phyloP scores from a whole-genome alignment of 2,888 invertebrate species.

The Dasysyrphus albostriatus region DNA sequence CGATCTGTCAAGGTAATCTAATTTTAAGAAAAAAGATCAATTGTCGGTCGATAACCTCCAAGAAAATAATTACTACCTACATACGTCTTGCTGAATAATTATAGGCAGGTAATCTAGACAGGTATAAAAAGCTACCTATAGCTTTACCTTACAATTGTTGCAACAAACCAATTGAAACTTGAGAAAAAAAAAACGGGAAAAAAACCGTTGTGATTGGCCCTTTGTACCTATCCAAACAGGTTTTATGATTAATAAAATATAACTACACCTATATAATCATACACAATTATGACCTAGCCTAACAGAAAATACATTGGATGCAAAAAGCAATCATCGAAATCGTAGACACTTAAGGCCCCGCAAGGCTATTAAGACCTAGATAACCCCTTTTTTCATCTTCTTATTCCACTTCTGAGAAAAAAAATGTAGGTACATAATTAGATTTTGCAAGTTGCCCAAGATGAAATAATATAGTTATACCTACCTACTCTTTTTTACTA shows the following conservation, averaged over 20 bases:
- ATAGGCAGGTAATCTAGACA: too few relatives aligned
- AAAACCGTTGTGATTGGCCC: not conserved
- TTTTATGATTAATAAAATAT: not conserved
- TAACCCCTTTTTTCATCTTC: not conserved
- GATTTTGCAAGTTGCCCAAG: slow-evolving; percentile 1
- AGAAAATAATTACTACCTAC: slow-evolving; percentile 13
- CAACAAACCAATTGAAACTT: not conserved
- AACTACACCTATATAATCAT: not conserved
- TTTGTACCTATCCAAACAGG: slow-evolving; percentile 3
- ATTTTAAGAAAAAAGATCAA: not conserved
- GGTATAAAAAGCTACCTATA: too few relatives aligned
- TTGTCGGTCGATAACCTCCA: slow-evolving; percentile 22
- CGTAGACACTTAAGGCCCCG: not conserved
- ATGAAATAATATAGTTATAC: not conserved
- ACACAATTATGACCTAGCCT: slow-evolving; percentile 19
- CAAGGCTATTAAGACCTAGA: slow-evolving; percentile 16
- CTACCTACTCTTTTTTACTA: not conserved
- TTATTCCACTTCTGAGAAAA: too few relatives aligned
- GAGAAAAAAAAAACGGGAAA: too few relatives aligned
- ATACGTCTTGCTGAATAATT: not conserved
- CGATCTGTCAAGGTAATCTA: slow-evolving; percentile 4
- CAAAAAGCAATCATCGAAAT: not conserved
- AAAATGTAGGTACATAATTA: not conserved
- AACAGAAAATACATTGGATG: not conserved
- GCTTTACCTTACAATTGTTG: not conserved